Base-by-base conservation (phyloP, 2,797 vertebrate species). In the Argentina silus region DNA sequence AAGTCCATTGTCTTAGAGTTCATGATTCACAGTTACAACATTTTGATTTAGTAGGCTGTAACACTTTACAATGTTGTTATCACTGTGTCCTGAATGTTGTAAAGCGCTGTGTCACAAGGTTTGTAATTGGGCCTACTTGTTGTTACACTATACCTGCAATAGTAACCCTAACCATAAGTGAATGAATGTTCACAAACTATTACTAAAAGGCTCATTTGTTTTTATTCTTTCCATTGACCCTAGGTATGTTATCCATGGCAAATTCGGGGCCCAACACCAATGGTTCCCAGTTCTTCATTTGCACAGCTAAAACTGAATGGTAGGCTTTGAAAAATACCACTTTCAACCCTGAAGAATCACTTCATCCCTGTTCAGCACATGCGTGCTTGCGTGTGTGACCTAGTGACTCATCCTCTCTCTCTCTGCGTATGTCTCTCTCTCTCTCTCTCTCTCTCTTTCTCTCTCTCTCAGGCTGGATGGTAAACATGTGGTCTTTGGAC, bases 271-370 rank as follows among this genome's bases (percentile, higher is more conserved):
- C 95, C 47, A 96, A 98, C 84, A 97, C 95, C 60, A 99, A 99
- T 0, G 95, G 96, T 81, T 99, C 98, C 59, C 97, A 99, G 89
- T 99, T 99, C 92, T 99, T 98, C 88, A 98, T 98, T 67, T 96
- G 95, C 83, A 97, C 96, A 0, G 77, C 84, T 7, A 96, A 96
- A 93, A 97, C 96, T 0, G 95, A 97, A 83, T 98, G 97, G 97
- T 98, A 93, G 88, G 91, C 76, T 67, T 3, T 53, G 17, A 23
- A 57, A 66, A 7, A 47, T 59, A n/a, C 63, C 11, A 23, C 10
- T 15, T 2, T 48, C 4, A 0, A 60, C 4, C 17, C 3, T 27
- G 4, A 11, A 60, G 10, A 51, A 7, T 68, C n/a, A 53, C 50
- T 14, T 53, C 50, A 36, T 36, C 27, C 27, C 27, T 36, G 27